A percentile compares a stretch with the other conserved stretches of the same genome.
phyloP scores from a whole-genome alignment of 2,888 invertebrate species.

The Hirtodrosophila histrioides region DNA sequence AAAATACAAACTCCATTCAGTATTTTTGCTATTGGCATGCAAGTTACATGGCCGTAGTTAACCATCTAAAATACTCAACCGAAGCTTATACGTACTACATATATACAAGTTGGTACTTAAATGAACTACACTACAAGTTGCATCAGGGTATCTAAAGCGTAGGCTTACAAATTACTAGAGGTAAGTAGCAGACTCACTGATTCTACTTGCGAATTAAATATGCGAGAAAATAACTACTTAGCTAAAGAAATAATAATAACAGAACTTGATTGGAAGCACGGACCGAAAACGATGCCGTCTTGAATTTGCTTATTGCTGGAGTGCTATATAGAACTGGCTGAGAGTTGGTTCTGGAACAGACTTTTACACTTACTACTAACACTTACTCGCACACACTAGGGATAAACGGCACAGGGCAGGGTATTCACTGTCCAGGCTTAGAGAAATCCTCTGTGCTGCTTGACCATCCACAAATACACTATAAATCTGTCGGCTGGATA shows the following conservation, averaged over 20 bases:
- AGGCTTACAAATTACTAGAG: constrained; percentile 61
- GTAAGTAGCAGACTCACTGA: constrained; percentile 36
- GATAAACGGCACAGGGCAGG: background rate
- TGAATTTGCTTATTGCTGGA: constrained; percentile 36
- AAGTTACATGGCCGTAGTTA: background rate
- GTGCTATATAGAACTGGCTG: constrained; percentile 23
- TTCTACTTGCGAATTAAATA: constrained; percentile 14
- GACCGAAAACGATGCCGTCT: constrained; percentile 59
- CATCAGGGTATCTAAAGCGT: constrained; percentile 71
- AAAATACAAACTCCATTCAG: constrained; percentile 21
- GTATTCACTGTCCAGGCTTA: background rate
- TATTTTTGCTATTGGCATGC: constrained; percentile 25
- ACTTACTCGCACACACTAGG: background rate
- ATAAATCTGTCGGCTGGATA: background rate
- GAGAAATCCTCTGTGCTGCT: background rate
- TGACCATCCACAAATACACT: constrained; percentile 14
- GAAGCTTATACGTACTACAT: constrained; percentile 26
- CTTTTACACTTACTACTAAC: background rate
- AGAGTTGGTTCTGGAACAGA: constrained; percentile 13
- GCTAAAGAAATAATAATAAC: constrained; percentile 14
- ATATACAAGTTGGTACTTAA: constrained; percentile 13
- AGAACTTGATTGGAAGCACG: constrained; percentile 58
- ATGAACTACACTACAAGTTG: constrained; percentile 42
- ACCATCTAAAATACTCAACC: constrained; percentile 19
- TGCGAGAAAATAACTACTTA: background rate